These are phyloP conservation scores for Lasioglossum zephyrum DNA, from an alignment of 2,888 invertebrate species.

Conservation along the genomic window DNA sequence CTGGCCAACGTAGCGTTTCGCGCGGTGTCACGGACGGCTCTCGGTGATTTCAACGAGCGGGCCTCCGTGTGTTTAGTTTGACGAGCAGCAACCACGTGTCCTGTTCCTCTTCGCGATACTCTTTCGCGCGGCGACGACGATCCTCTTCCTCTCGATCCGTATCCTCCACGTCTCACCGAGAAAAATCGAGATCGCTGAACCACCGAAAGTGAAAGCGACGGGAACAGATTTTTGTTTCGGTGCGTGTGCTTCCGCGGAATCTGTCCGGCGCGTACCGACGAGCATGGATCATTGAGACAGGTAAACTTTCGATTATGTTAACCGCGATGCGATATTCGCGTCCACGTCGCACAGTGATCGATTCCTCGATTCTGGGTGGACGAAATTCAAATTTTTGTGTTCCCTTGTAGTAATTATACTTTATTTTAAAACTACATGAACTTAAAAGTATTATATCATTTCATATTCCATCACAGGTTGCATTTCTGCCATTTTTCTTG, in stretches of 20 bases:
- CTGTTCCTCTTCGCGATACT: neutral
- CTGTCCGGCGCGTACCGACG: neutral
- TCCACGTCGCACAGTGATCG: neutral
- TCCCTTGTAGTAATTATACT: too few species aligned
- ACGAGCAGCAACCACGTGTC: conserved; percentile 48
- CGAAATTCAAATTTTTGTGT: too few species aligned
- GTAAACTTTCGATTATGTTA: conserved; percentile 17
- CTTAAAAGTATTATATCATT: too few species aligned
- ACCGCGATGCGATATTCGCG: neutral
- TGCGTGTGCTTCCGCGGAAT: conserved; percentile 32
- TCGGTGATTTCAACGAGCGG: conserved; percentile 36
- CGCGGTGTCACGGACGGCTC: conserved; percentile 46
- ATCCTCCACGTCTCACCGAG: neutral
- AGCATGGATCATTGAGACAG: conserved; percentile 15
- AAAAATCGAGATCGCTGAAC: neutral
- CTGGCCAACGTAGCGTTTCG: conserved; percentile 78
- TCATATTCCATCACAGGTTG: too few species aligned
- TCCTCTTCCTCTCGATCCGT: neutral
- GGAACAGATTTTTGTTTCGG: conserved; percentile 46
- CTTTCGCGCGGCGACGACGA: neutral
- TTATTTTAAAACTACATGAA: too few species aligned
- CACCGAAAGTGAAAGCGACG: conserved; percentile 52
- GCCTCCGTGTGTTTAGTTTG: conserved; percentile 12
- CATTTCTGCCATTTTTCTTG: too few species aligned
- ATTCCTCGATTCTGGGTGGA: too few species aligned